Percentiles rank a stretch among this genome's conserved stretches.
Evolutionary conservation across 2,797 vertebrate species (phyloP).

Genomic region (Microtus californicus): DNA sequence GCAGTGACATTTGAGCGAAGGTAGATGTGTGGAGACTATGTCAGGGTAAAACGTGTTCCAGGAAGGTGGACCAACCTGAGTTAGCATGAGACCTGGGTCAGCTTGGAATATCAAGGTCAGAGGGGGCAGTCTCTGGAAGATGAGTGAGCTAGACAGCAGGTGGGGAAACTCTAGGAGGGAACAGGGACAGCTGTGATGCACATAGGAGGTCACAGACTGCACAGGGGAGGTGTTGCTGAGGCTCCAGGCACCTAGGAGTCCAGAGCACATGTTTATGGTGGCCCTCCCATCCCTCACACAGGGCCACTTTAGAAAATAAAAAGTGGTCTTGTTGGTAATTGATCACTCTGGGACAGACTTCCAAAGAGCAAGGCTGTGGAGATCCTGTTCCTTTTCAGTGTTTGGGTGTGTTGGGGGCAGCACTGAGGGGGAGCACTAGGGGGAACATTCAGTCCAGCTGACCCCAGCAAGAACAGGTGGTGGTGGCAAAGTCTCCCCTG

Average conservation of each 20-base stretch:
- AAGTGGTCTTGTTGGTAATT: neutral
- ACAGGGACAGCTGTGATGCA: neutral
- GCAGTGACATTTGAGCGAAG: neutral
- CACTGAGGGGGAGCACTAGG: neutral
- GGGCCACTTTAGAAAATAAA: neutral
- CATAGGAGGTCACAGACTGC: neutral
- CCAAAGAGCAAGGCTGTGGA: neutral
- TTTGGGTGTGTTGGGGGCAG: neutral
- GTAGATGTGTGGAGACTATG: neutral
- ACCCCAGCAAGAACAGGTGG: neutral
- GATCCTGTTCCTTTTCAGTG: neutral
- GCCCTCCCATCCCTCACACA: rapidly evolving
- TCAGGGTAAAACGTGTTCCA: neutral
- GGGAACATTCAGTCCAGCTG: neutral
- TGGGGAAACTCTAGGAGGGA: neutral
- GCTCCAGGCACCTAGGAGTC: neutral
- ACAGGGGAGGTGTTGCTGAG: neutral
- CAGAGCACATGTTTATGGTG: neutral
- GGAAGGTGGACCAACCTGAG: neutral
- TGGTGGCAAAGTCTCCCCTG: rapidly evolving
- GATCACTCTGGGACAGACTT: neutral
- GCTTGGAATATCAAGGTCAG: neutral
- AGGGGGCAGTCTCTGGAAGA: rapidly evolving
- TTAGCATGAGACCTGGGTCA: neutral
- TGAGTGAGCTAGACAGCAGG: rapidly evolving